Evolutionary conservation across 2,888 invertebrate species (phyloP), one percentile per base, ranked within the genome.

Genomic region (Pseudanteris insignis): DNA sequence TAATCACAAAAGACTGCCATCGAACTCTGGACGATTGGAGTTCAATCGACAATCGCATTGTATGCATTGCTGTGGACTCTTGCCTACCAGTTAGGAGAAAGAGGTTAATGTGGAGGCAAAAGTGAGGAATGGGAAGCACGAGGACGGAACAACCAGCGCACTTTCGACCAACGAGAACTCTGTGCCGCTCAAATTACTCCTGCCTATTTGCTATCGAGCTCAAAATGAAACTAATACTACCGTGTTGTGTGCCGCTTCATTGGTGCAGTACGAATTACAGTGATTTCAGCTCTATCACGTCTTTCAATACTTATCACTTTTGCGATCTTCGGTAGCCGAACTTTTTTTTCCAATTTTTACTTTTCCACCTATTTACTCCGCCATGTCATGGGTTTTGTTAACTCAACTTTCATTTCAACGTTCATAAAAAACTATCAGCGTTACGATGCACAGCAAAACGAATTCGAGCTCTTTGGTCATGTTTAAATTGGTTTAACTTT

Each of bases 121-220:
- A 33, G 44, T 41, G 37, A 32, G 50, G 40, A 32, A 50, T 62
- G 47, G 50, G 15, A 5, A 7, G n/a, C n/a, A n/a, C n/a, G 21
- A 26, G 40, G 28, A 40, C 58, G 64, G 66, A 70, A 26, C 66
- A 67, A 67, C 68, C 68, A 68, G 65, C 69, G 72, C 69, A 67
- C 70, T 72, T 70, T 72, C 69, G 64, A 71, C 67, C 67, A 65
- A 61, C 64, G 65, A 64, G 64, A 65, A 53, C 53, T 63, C 62
- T 44, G 47, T 62, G 46, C 46, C 44, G 53, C 25, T 54, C 46
- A 53, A 58, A 63, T 44, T 57, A 62, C 59, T 60, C 47, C 54
- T 48, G 48, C 53, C 59, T 65, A 59, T 69, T 66, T 61, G 64
- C 50, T 41, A 64, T 66, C 61, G 44, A 37, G 33, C 47, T 54